Conservation (phyloP, 2,797 vertebrate genomes). For the Hoplostethus mediterraneus region DNA sequence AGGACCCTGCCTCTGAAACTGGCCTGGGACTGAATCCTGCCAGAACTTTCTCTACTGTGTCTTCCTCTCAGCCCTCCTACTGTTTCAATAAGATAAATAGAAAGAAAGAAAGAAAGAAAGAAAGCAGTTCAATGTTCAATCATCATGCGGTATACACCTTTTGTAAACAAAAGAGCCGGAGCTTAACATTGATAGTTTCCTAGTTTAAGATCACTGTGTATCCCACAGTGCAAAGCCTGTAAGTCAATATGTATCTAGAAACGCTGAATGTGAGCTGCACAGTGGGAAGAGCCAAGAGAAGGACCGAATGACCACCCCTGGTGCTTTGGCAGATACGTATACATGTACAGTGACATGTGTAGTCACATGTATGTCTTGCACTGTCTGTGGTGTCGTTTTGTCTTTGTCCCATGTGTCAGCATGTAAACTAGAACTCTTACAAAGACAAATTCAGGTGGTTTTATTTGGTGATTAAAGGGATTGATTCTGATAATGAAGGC, state of each 20-base stretch:
- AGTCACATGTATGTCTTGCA: constrained; percentile 31
- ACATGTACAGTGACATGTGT: too few species aligned
- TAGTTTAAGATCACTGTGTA: constrained; percentile 2
- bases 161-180: constrained; percentile 38
- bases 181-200: neutral
- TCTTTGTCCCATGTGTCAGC: constrained; percentile 75
- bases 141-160: constrained; percentile 31
- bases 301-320: neutral
- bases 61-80: constrained; percentile 7
- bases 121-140: neutral
- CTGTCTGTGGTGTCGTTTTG: constrained; percentile 62
- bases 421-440: constrained; percentile 49
- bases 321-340: too few species aligned
- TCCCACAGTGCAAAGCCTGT: constrained; percentile 40
- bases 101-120: neutral
- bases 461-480: constrained; percentile 34
- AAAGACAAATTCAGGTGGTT: constrained; percentile 14
- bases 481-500: too few species aligned
- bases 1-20: constrained; percentile 38
- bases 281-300: neutral
- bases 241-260: constrained; percentile 6
- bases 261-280: neutral
- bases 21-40: constrained; percentile 29
- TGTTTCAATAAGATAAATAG: constrained; percentile 7
- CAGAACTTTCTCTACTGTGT: neutral